Conservation (phyloP, 2,888 invertebrate genomes). For the Tipula helvola region DNA sequence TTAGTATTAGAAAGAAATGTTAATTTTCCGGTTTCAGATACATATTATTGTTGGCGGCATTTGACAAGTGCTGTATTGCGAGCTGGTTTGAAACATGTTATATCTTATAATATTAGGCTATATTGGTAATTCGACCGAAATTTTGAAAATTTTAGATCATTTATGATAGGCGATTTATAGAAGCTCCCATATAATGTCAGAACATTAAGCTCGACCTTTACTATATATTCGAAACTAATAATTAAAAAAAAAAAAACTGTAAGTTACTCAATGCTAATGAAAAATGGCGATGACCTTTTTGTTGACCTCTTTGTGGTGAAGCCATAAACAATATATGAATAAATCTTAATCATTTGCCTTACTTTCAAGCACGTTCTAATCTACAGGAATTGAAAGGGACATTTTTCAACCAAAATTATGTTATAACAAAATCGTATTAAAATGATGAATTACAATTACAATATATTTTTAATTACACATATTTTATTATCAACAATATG, state of each 20-base stretch:
- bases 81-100: not conserved
- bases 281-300: not conserved
- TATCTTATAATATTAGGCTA: not conserved
- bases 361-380: not conserved
- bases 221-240: not conserved
- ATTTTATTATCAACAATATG: not conserved
- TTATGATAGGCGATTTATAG: too few species aligned
- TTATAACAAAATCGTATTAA: not conserved
- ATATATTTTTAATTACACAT: not conserved
- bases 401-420: not conserved
- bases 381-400: not conserved
- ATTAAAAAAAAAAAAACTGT: not conserved
- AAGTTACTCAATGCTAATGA: not conserved
- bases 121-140: too few species aligned
- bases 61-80: not conserved
- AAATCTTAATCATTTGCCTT: not conserved
- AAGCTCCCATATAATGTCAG: too few species aligned
- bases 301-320: not conserved
- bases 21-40: not conserved
- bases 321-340: not conserved
- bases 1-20: not conserved
- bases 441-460: not conserved
- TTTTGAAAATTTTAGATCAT: too few species aligned
- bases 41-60: not conserved
- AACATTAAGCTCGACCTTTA: not conserved